Base-by-base conservation (phyloP, 30 jellyfish, hydroid and myxozoan genomes). In the Aurelia coerulea region DNA sequence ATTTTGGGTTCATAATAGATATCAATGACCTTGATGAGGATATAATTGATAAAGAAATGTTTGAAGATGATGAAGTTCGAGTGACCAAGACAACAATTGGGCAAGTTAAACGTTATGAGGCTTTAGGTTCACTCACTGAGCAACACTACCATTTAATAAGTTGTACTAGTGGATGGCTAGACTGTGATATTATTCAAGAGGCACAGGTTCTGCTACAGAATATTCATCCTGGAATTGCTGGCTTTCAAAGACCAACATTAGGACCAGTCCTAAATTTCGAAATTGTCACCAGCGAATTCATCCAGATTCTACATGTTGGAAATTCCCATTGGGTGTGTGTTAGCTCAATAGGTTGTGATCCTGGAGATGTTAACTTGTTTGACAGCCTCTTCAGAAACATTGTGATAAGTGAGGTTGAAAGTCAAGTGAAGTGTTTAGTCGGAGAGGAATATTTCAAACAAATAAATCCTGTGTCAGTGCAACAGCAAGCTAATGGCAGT, bases 181-280 rank as follows among this genome's bases (percentile, higher is more conserved):
- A 73, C 71, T 73, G 84, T 6, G 71, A 42, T n/a, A 80, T 39
- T 75, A 66, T 14, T 42, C 82, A 5, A 74, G 50, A 65, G 59
- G 42, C 6, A 73, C n/a, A n/a, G n/a, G n/a, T n/a, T n/a, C n/a
- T 80, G 39, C 46, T 80, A 65, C 46, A 80, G 52, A 54, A 65
- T 64, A 68, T 8, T 50, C 65, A 80, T 53, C 90, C 81, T 41
- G 49, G 37, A 74, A 80, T 80, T 80, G 82, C 65, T 41, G 90
- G 82, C 42, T 80, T 65, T 80, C 90, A 80, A 68, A n/a, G n/a
- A n/a, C n/a, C n/a, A n/a, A n/a, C n/a, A n/a, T n/a, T n/a, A n/a
- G n/a, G n/a, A n/a, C n/a, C 90, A 2, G 81, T 68, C 46, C 42
- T 64, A 80, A 65, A 80, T 65, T 80, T 8, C 42, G 90, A 80